Evolutionary conservation across 2,113 vertebrate species (phyloP).

Genomic region (Romanogobio albipinnatus): DNA sequence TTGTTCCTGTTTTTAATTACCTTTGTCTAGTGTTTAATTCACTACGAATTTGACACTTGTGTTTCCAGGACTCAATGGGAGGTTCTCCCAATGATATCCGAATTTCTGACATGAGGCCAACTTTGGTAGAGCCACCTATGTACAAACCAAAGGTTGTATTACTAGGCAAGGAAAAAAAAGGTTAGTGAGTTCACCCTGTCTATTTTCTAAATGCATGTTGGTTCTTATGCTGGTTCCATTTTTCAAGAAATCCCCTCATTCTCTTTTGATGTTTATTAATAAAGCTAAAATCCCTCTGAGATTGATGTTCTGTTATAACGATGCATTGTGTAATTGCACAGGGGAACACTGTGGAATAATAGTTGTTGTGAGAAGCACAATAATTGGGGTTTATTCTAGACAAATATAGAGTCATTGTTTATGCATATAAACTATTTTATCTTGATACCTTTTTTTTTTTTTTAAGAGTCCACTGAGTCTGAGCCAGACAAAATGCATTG

Average conservation of each 20-base stretch:
- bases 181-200: constrained; percentile 63
- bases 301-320: background rate
- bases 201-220: background rate
- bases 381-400: constrained; percentile 52
- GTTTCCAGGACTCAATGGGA: constrained; percentile 90
- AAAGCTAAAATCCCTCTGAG: background rate
- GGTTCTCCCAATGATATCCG: constrained; percentile 96
- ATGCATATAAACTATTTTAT: background rate
- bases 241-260: background rate
- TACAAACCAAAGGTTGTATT: constrained; percentile 98
- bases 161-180: constrained; percentile 98
- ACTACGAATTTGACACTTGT: constrained; percentile 48
- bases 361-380: constrained; percentile 56
- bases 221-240: too few relatives aligned
- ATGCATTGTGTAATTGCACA: constrained; percentile 48
- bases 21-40: constrained; percentile 17
- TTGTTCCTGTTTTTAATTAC: background rate
- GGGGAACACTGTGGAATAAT: constrained; percentile 59
- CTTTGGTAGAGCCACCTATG: constrained; percentile 93
- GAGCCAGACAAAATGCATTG: constrained; percentile 97
- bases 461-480: constrained; percentile 93
- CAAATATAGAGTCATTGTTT: background rate
- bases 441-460: constrained; percentile 35
- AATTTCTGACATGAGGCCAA: constrained; percentile 96
- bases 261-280: constrained; percentile 6